These are phyloP conservation scores for Allacma fusca DNA, from an alignment of 2,888 invertebrate genomes.

Conservation along the genomic window DNA sequence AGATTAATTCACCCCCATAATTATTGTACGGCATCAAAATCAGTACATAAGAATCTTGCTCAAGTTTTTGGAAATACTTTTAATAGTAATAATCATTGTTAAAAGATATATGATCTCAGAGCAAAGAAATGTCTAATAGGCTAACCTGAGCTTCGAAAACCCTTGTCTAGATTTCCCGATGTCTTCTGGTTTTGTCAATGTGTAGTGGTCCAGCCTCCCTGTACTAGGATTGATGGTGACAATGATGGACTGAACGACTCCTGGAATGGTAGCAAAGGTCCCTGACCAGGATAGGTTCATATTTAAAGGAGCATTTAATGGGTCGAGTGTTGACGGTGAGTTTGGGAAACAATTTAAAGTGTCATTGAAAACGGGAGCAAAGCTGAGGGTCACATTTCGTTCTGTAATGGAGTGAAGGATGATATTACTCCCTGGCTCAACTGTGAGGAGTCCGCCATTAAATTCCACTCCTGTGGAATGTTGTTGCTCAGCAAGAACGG, in stretches of 20 bases:
- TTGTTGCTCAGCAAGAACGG: not conserved
- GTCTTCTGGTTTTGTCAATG: slow-evolving; percentile 64
- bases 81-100: no score
- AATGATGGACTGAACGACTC: slow-evolving; percentile 23
- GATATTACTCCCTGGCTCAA: slow-evolving; percentile 23
- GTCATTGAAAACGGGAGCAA: slow-evolving; percentile 15
- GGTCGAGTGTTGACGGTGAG: not conserved
- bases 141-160: slow-evolving; percentile 69
- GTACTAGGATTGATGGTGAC: not conserved
- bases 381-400: slow-evolving; percentile 27
- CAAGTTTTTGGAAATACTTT: no score
- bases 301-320: not conserved
- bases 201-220: not conserved
- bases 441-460: slow-evolving; percentile 11
- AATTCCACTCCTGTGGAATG: not conserved
- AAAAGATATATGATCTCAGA: no score
- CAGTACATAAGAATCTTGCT: no score
- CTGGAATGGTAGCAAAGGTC: not conserved
- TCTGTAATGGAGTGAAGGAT: slow-evolving; percentile 22
- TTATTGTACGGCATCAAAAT: no score
- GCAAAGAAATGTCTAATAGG: slow-evolving; percentile 17
- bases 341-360: not conserved
- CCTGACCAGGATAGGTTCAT: not conserved
- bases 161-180: slow-evolving; percentile 70
- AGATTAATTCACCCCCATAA: no score